These are phyloP conservation scores for Metopolophium dirhodum DNA, from an alignment of 1,140 invertebrate species.

Conservation along the genomic window DNA sequence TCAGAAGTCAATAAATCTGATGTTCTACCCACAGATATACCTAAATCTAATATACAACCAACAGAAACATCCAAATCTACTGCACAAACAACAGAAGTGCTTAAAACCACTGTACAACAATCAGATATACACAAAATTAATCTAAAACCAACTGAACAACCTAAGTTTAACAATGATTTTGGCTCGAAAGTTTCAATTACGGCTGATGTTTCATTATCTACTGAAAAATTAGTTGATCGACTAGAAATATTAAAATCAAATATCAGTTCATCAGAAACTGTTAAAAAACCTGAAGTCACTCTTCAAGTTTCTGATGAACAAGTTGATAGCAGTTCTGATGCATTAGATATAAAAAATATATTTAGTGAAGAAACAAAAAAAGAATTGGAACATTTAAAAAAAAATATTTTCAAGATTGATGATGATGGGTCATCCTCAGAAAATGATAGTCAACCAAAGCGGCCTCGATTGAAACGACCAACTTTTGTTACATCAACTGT, in stretches of 20 bases:
- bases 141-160: not conserved
- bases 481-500: slow-evolving; percentile 25
- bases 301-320: not conserved
- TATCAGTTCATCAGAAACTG: not conserved
- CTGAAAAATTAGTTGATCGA: not conserved
- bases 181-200: not conserved
- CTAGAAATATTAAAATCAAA: not conserved
- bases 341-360: not conserved
- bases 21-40: not conserved
- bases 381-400: slow-evolving; percentile 49
- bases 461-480: slow-evolving; percentile 41
- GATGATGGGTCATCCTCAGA: slow-evolving; percentile 53
- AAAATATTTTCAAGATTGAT: slow-evolving; percentile 56
- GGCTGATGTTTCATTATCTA: not conserved
- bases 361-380: slow-evolving; percentile 54
- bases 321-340: slow-evolving; percentile 12
- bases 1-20: not conserved
- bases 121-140: not conserved
- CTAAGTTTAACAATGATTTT: not conserved
- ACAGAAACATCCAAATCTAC: not conserved
- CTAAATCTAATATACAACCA: not conserved
- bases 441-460: slow-evolving; percentile 54
- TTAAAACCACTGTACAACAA: not conserved
- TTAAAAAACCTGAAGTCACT: not conserved
- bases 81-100: not conserved